Evolutionary conservation across 1,140 invertebrate species (phyloP).

Genomic region (Neodiprion pinetum): DNA sequence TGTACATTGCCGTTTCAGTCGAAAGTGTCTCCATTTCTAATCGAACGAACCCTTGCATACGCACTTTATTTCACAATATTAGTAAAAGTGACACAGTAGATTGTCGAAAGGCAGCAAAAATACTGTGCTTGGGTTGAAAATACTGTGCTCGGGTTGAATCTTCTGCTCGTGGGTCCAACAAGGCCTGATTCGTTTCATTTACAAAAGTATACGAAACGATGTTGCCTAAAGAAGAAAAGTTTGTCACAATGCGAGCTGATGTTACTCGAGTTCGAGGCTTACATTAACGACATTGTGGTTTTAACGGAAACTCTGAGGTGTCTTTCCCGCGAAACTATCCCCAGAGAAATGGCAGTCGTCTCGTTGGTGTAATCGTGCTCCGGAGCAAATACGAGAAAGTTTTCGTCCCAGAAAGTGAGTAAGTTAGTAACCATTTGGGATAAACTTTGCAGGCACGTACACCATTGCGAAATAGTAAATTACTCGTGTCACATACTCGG

Average conservation of each 20-base stretch:
- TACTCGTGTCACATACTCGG: background rate
- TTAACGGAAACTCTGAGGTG: background rate
- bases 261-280: background rate
- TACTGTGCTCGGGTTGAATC: too few species aligned
- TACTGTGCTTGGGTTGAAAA: too few species aligned
- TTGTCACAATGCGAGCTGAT: background rate
- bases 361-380: too few species aligned
- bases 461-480: too few species aligned
- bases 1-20: too few species aligned
- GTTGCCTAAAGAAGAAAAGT: background rate
- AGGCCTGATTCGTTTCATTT: background rate
- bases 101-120: too few species aligned
- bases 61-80: too few species aligned
- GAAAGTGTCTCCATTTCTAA: too few species aligned
- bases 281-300: background rate
- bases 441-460: background rate
- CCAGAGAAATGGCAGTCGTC: too few species aligned
- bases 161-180: background rate
- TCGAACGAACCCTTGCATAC: too few species aligned
- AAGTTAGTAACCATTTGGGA: background rate
- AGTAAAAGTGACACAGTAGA: too few species aligned
- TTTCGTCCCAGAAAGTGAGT: slow-evolving; percentile 1
- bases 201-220: background rate
- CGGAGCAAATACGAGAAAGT: background rate
- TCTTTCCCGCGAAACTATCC: too few species aligned